These are phyloP conservation scores for Oreochromis tanganicae DNA, from an alignment of 2,113 vertebrate genomes.

Conservation along the genomic window DNA sequence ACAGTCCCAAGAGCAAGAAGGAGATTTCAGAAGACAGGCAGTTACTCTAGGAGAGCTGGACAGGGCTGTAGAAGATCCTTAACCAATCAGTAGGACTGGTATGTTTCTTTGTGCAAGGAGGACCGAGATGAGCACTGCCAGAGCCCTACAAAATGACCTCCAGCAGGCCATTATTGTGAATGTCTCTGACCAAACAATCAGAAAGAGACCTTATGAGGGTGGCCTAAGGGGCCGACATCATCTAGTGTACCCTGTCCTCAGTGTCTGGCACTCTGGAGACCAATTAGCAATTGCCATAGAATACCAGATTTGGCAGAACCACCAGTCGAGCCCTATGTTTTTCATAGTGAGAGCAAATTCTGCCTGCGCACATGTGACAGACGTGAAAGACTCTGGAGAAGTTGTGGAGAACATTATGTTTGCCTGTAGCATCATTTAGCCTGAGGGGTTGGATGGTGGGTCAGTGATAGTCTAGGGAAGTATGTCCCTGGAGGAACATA, in stretches of 20 bases:
- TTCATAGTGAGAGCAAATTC: not conserved
- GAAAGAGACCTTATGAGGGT: not conserved
- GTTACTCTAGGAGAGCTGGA: not conserved
- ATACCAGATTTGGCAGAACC: not conserved
- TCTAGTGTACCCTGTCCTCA: not conserved
- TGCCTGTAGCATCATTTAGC: not conserved
- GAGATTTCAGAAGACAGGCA: not conserved
- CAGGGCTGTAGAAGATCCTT: not conserved
- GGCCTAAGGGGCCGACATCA: not conserved
- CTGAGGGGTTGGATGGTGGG: not conserved
- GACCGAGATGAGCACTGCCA: not conserved
- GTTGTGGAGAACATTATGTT: not conserved
- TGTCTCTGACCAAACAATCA: not conserved
- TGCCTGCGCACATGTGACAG: not conserved
- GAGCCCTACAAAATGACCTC: not conserved
- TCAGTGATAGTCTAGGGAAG: not conserved
- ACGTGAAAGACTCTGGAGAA: not conserved
- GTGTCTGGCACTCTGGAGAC: not conserved
- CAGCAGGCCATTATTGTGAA: not conserved
- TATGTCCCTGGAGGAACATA: not conserved
- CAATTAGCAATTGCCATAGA: not conserved
- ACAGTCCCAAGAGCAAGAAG: not conserved
- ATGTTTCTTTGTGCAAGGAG: not conserved
- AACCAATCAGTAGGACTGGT: not conserved
- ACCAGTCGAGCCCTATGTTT: not conserved